These are phyloP conservation scores for Notodonta dromedarius DNA, from an alignment of 2,888 invertebrate genomes.

Conservation along the genomic window DNA sequence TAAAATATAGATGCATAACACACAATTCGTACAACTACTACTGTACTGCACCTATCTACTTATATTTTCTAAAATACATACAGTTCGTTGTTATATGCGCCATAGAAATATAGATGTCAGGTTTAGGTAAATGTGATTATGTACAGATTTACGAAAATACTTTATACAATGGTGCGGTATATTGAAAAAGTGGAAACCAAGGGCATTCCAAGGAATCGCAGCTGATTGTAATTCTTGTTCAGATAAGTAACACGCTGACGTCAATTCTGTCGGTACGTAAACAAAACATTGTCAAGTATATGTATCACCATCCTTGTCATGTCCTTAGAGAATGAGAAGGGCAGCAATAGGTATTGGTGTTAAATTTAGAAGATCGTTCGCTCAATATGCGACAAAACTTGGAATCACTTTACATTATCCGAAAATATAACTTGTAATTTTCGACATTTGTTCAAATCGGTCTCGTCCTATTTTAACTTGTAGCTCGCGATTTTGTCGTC, in stretches of 20 bases:
- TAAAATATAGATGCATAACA: conserved; percentile 68
- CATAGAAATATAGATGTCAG: conserved; percentile 11
- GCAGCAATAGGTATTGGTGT: neutral
- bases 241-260: neutral
- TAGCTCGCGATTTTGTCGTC: too few relatives aligned
- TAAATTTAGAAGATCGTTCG: neutral
- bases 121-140: neutral
- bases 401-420: too few relatives aligned
- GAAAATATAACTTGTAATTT: too few relatives aligned
- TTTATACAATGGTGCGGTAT: conserved; percentile 2
- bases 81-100: conserved; percentile 27
- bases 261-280: neutral
- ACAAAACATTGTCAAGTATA: neutral
- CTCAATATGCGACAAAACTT: neutral
- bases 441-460: too few relatives aligned
- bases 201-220: neutral
- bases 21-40: conserved; percentile 69
- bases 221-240: neutral
- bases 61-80: conserved; percentile 22
- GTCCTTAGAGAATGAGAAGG: neutral
- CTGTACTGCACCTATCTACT: conserved; percentile 66
- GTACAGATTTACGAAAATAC: neutral
- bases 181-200: conserved; percentile 1
- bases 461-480: too few relatives aligned
- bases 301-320: neutral